Base-by-base conservation (phyloP, 2,113 vertebrate genomes). In the Dendropsophus ebraccatus region DNA sequence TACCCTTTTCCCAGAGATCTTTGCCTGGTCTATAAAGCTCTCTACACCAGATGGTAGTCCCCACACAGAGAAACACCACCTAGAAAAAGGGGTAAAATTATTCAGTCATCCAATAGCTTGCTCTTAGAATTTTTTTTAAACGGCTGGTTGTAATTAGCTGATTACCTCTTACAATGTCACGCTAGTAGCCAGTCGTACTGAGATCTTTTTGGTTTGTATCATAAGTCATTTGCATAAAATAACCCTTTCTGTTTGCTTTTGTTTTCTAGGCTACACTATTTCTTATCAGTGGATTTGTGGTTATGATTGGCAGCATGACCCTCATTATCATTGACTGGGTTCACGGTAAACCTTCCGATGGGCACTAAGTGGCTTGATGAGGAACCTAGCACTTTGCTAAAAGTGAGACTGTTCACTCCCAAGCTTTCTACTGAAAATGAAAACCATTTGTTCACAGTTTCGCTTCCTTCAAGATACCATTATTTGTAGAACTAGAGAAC, bases 291-390 rank as follows among this genome's bases (percentile, higher is more conserved):
- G 97, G 98, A 54, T 73, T 99, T 83, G 0, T 97, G 41, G 97
- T 99, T 90, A 99, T 99, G 98, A 91, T 90, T 23, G 94, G 94
- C 87, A 96, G 96, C 92, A 97, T 99, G 95, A 94, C 76, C 70
- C 93, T 99, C 88, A 99, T 99, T 90, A 87, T 99, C 88, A 41
- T 96, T 87, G 97, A 99, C 92, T 99, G 97, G 95, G 92, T 94
- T 87, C 91, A 94, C 88, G 93, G 93, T 25, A 77, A 91, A 84
- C 1, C 87, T 12, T 88, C 75, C 82, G 89, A 89, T 78, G 92
- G 90, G 62, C 92, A 94, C 85, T 95, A 94, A 91, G 85, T 85
- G 75, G 67, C 69, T 82, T 87, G 79, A 23, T 83, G 87, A 74
- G 89, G 83, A 89, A 19, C 86, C 87, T 35, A 65, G 5, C 69